Percentiles rank a stretch among this genome's conserved stretches.
These are phyloP conservation scores for Brenthis daphne DNA, from an alignment of 2,888 invertebrate genomes.

Conservation along the genomic window DNA sequence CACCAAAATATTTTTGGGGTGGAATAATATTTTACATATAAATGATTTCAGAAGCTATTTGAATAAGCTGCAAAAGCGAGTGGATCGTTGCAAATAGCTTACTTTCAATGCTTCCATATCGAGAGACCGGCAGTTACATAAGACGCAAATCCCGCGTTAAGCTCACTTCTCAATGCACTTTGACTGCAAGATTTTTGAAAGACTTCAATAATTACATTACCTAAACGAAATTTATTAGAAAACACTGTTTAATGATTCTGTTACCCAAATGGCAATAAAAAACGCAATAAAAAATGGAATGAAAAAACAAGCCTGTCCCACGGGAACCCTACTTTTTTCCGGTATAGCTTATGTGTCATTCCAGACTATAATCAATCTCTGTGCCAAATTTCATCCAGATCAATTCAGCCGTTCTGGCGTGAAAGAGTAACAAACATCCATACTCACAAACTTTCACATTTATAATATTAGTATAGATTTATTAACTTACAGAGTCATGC, in stretches of 20 bases:
- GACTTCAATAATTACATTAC: conserved; percentile 14
- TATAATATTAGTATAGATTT: too few relatives aligned
- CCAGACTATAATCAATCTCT: too few relatives aligned
- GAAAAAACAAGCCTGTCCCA: too few relatives aligned
- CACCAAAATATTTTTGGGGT: conserved; percentile 24
- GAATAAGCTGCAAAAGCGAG: conserved; percentile 38
- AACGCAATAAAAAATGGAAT: too few relatives aligned
- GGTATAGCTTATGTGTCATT: too few relatives aligned
- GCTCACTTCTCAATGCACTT: conserved; percentile 41
- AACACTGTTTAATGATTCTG: neutral
- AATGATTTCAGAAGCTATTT: conserved; percentile 35
- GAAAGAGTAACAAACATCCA: too few relatives aligned
- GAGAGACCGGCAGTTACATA: conserved; percentile 40
- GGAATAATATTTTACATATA: conserved; percentile 34
- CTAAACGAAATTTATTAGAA: neutral
- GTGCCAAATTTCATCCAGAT: too few relatives aligned
- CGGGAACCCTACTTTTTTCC: too few relatives aligned
- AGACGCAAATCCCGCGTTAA: conserved; percentile 51
- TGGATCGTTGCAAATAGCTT: conserved; percentile 41
- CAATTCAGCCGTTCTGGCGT: too few relatives aligned
- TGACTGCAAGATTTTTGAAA: conserved; percentile 26
- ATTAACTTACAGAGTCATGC: too few relatives aligned
- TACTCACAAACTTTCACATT: too few relatives aligned
- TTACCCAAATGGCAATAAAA: too few relatives aligned
- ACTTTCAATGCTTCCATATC: conserved; percentile 50